These are phyloP conservation scores for Phylloscopus trochilus DNA, from an alignment of 2,113 vertebrate genomes.

Conservation along the genomic window DNA sequence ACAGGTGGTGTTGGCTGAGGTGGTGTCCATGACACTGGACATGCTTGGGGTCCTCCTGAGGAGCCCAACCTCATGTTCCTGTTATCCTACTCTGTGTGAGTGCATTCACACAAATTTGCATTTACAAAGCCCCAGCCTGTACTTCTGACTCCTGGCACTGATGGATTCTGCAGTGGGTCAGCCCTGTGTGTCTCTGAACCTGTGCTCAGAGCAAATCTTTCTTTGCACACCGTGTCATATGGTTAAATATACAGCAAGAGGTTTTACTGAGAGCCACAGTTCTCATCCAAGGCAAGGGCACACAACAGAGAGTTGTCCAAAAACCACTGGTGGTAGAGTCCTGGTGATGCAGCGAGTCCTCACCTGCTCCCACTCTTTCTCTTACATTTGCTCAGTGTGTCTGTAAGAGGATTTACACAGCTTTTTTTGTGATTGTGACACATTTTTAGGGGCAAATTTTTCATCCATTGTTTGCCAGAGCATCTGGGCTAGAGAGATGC, in stretches of 20 bases:
- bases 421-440: background rate
- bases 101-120: background rate
- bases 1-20: background rate
- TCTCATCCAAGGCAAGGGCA: background rate
- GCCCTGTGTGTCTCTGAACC: background rate
- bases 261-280: background rate
- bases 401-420: background rate
- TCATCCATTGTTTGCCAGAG: background rate
- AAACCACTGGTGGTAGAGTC: background rate
- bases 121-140: background rate
- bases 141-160: background rate
- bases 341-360: background rate
- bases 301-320: background rate
- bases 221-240: fast-evolving
- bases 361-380: background rate
- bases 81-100: background rate
- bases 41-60: background rate
- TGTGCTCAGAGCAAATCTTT: background rate
- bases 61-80: fast-evolving
- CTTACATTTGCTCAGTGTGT: background rate
- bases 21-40: background rate
- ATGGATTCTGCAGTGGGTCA: background rate
- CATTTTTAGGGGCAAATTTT: background rate
- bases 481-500: background rate
- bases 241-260: background rate